Percentiles rank a stretch among this genome's conserved stretches.
Conservation (phyloP, 2,113 vertebrate genomes). For the Amblyornis subalaris region DNA sequence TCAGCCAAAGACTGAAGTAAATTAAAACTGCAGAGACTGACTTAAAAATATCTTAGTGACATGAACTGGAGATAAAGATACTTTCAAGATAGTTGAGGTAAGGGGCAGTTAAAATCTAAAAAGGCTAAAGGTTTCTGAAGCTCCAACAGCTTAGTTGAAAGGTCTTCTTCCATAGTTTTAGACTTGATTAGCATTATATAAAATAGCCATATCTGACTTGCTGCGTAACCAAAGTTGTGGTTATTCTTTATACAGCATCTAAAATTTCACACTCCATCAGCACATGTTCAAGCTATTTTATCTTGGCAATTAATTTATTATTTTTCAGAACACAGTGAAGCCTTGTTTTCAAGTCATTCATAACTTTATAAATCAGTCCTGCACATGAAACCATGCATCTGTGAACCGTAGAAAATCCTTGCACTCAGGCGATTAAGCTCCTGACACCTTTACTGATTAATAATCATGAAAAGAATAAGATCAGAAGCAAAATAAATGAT, state of each 20-base stretch:
- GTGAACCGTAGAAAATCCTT: slow-evolving; percentile 95
- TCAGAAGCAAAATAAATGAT: slow-evolving; percentile 99
- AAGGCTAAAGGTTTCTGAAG: slow-evolving; percentile 71
- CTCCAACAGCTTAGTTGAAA: slow-evolving; percentile 75
- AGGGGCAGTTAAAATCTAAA: slow-evolving; percentile 65
- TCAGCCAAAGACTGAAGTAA: not conserved
- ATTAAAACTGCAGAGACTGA: not conserved
- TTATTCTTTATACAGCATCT: slow-evolving; percentile 80
- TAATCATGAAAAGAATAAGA: slow-evolving; percentile 96
- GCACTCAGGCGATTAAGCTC: slow-evolving; percentile 93
- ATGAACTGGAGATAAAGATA: slow-evolving; percentile 34
- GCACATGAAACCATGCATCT: slow-evolving; percentile 85
- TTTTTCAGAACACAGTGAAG: slow-evolving; percentile 87
- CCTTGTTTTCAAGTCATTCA: slow-evolving; percentile 95
- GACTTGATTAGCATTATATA: slow-evolving; percentile 80
- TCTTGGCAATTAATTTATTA: slow-evolving; percentile 98
- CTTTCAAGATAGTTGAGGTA: slow-evolving; percentile 58
- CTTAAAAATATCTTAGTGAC: slow-evolving; percentile 50
- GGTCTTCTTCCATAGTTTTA: slow-evolving; percentile 75
- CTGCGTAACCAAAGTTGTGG: slow-evolving; percentile 79
- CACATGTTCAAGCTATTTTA: slow-evolving; percentile 93
- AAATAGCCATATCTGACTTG: slow-evolving; percentile 78
- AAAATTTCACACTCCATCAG: slow-evolving; percentile 96
- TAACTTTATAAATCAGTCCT: slow-evolving; percentile 99
- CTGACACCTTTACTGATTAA: slow-evolving; percentile 95